Base-by-base conservation (phyloP, 2,113 vertebrate species). In the Parus major region DNA sequence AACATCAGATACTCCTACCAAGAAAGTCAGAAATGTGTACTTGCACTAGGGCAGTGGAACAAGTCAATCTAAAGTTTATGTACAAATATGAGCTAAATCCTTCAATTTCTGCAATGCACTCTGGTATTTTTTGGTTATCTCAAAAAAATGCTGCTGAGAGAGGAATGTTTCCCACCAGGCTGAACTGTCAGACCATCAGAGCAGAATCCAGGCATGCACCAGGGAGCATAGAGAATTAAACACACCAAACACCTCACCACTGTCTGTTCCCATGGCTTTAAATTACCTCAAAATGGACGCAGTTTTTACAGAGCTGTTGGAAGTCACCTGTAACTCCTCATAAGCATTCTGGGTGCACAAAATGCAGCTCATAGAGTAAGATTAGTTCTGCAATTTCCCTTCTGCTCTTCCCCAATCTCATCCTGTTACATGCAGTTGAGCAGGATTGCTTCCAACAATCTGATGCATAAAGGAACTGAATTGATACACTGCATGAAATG, bases 131-230 rank as follows among this genome's bases (percentile, higher is more conserved):
- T 24, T 3, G 3, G 50, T 57, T 39, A 53, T 39, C 39, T 39
- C 39, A 64, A 64, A 72, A 84, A 36, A 81, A 60, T 12, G 13
- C 29, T 77, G 25, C 35, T 56, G 23, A 64, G 33, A 63, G 23
- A 82, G 14, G 15, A 64, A 53, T 29, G 9, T 24, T 88, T 82
- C n/a, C 47, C 42, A 53, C 7, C 12, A 53, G 31, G 20, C 31
- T 52, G 16, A 88, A 35, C 23, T 35, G 12, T 28, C 56, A 31
- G 14, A 25, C 39, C 70, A 52, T 91, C 71, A 61, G n/a, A 61
- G 5, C 18, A 47, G 52, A 75, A 65, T 28, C 23, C 12, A 55
- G 16, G 10, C 14, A 28, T 0, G 2, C 27, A 11, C 3, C 0
- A 6, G 9, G 11, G 4, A 71, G 15, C 1, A 2, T 3, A 68